These are phyloP conservation scores for Romanogobio albipinnatus DNA, from an alignment of 2,113 vertebrate species.

Conservation along the genomic window DNA sequence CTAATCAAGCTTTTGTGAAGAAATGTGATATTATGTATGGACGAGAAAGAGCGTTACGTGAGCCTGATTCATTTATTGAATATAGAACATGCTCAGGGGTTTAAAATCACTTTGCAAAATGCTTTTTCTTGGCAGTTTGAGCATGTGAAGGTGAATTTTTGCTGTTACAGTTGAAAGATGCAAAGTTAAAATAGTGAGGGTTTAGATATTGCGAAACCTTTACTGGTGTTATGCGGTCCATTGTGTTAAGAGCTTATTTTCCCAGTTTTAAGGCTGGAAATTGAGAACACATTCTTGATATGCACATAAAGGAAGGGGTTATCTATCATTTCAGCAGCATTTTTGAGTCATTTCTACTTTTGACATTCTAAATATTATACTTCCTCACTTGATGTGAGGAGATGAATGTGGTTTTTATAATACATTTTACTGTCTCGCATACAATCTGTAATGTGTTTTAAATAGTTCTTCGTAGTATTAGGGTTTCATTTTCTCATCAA, in stretches of 20 bases:
- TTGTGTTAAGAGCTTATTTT: neutral
- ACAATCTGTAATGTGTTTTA: neutral
- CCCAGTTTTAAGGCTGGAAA: neutral
- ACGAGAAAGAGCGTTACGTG: neutral
- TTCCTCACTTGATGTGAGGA: constrained; percentile 1
- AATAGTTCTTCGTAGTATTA: neutral
- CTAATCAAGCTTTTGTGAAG: neutral
- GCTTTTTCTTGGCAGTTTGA: neutral
- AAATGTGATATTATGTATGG: neutral
- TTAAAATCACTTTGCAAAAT: neutral
- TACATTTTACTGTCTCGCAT: neutral
- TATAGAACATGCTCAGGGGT: constrained; percentile 7
- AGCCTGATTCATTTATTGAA: neutral
- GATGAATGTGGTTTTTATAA: neutral
- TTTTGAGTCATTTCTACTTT: neutral
- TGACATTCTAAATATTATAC: neutral
- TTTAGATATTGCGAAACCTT: neutral
- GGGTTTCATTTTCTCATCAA: neutral
- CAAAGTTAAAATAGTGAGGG: neutral
- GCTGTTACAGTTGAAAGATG: constrained; percentile 4
- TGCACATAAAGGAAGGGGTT: neutral
- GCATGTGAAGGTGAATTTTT: neutral
- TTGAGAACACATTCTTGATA: neutral
- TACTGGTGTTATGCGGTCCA: neutral
- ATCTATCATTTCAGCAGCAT: constrained; percentile 16